A percentile compares a stretch with the other conserved stretches of the same genome.
Conservation (phyloP, 2,888 invertebrate genomes). For the Clunio marinus region DNA sequence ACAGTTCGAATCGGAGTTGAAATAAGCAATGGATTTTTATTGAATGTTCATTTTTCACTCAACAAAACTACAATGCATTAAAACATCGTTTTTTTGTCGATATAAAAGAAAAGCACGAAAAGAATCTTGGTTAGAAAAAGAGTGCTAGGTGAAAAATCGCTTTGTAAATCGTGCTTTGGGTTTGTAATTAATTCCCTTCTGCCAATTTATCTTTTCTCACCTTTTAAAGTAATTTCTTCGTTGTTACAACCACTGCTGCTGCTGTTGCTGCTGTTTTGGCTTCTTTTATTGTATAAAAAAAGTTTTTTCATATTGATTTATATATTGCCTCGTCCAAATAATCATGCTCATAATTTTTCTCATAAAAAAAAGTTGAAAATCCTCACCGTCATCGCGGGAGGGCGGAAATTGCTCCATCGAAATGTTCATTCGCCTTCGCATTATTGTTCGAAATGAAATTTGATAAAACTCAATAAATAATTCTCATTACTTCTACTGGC, state of each 20-base stretch:
- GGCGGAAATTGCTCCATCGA: background rate
- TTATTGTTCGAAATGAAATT: conserved; percentile 2
- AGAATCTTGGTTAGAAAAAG: background rate
- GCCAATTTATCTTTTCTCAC: conserved; percentile 1
- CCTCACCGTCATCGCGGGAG: background rate
- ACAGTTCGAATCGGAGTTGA: background rate
- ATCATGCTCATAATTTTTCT: background rate
- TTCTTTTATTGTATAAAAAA: background rate
- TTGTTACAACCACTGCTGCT: no score
- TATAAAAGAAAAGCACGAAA: no score
- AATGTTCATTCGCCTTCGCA: background rate
- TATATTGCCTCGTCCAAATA: background rate
- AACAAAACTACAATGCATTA: conserved; percentile 1
- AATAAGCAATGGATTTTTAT: background rate
- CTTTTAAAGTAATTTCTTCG: no score
- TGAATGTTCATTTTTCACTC: conserved; percentile 10
- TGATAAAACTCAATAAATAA: conserved; percentile 14
- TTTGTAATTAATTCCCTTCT: conserved; percentile 8
- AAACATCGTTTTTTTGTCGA: background rate
- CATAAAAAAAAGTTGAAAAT: background rate
- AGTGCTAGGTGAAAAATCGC: conserved; percentile 2
- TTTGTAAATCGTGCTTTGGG: conserved; percentile 17
- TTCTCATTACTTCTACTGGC: background rate
- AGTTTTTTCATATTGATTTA: background rate
- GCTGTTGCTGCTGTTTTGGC: background rate